These are phyloP conservation scores for Rallus crepitans DNA, from an alignment of 2,797 vertebrate genomes.

Conservation along the genomic window DNA sequence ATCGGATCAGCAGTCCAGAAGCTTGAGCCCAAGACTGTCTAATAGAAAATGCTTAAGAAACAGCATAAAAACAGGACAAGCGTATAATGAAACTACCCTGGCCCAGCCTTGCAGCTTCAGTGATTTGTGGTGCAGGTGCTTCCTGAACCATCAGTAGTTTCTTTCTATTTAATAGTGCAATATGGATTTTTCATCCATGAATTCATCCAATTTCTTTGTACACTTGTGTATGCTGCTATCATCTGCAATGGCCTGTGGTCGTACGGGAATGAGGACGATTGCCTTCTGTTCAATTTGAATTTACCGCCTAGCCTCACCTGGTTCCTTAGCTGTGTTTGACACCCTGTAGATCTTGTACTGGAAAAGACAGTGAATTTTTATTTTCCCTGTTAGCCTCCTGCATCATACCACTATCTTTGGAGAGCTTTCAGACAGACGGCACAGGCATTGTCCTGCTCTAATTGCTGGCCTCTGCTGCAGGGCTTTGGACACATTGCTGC, in stretches of 20 bases:
- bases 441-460: background rate
- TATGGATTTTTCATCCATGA: background rate
- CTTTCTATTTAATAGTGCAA: background rate
- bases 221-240: background rate
- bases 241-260: background rate
- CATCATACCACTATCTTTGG: background rate
- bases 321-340: background rate
- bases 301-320: background rate
- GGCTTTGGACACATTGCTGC: rapidly evolving
- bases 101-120: background rate
- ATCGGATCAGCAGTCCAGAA: background rate
- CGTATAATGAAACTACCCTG: background rate
- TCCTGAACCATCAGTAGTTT: background rate
- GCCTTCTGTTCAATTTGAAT: background rate
- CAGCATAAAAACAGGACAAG: background rate
- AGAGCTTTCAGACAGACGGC: background rate
- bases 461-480: background rate
- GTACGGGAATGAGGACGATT: background rate
- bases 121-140: background rate
- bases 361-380: background rate
- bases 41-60: background rate
- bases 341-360: background rate
- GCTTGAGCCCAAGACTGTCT: background rate
- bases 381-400: background rate
- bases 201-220: background rate